These are phyloP conservation scores for Galbula dea DNA, from an alignment of 2,113 vertebrate species.

Conservation along the genomic window DNA sequence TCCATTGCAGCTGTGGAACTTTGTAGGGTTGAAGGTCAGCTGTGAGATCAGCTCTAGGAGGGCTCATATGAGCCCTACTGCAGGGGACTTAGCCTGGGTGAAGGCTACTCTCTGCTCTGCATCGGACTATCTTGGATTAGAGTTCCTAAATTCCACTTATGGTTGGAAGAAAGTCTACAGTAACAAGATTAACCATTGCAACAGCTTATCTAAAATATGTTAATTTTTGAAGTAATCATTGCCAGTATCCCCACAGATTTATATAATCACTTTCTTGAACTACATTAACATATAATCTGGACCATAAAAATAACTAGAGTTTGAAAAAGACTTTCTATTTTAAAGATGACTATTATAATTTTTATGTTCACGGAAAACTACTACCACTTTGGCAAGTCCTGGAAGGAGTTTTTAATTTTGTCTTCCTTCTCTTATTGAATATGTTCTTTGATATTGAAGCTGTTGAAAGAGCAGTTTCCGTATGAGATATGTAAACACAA, in stretches of 20 bases:
- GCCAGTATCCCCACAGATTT: not conserved
- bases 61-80: accelerated
- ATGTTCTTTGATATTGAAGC: not conserved
- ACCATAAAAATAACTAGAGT: not conserved
- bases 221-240: not conserved
- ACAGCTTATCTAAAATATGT: not conserved
- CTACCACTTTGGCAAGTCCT: not conserved
- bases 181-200: not conserved
- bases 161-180: not conserved
- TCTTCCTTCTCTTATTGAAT: not conserved
- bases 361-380: not conserved
- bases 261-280: not conserved
- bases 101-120: not conserved
- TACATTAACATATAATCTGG: not conserved
- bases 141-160: not conserved
- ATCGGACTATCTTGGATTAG: accelerated
- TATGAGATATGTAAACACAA: not conserved
- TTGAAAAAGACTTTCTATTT: not conserved
- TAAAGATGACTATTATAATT: not conserved
- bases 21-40: not conserved
- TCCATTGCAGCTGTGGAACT: accelerated
- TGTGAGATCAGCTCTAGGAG: not conserved
- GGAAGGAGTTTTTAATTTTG: not conserved
- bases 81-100: not conserved
- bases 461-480: not conserved